A percentile compares a stretch with the other conserved stretches of the same genome.
Conservation (phyloP, 2,113 vertebrate genomes). For the Emberiza fucata region DNA sequence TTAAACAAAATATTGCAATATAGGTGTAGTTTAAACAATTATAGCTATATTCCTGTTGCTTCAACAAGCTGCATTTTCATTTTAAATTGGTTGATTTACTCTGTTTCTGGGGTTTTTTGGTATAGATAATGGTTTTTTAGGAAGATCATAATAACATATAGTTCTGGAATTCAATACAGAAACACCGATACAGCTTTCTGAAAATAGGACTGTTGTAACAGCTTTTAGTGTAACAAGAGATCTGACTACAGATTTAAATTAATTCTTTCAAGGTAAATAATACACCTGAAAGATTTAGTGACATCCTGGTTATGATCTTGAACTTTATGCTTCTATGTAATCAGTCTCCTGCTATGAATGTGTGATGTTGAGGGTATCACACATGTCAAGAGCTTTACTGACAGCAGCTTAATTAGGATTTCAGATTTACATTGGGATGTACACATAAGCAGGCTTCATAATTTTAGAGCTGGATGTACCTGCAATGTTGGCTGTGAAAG, state of each 20-base stretch:
- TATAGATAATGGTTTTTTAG: not conserved
- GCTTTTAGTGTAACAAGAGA: not conserved
- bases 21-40: not conserved
- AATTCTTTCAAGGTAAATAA: not conserved
- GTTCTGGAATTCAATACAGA: not conserved
- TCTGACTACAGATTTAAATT: not conserved
- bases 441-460: not conserved
- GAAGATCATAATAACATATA: not conserved
- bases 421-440: not conserved
- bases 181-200: not conserved
- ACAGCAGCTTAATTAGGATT: not conserved
- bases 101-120: not conserved
- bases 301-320: not conserved
- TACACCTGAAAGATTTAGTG: not conserved
- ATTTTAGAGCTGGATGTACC: not conserved
- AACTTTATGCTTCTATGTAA: not conserved
- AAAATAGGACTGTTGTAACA: not conserved
- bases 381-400: not conserved
- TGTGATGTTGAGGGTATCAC: not conserved
- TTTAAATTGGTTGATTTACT: not conserved
- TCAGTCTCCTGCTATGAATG: not conserved
- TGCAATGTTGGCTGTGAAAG: not conserved
- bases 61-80: not conserved
- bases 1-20: not conserved
- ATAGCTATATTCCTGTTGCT: not conserved